phyloP scores from a whole-genome alignment of 2,888 invertebrate genomes.

The Hofmannophila pseudospretella region DNA sequence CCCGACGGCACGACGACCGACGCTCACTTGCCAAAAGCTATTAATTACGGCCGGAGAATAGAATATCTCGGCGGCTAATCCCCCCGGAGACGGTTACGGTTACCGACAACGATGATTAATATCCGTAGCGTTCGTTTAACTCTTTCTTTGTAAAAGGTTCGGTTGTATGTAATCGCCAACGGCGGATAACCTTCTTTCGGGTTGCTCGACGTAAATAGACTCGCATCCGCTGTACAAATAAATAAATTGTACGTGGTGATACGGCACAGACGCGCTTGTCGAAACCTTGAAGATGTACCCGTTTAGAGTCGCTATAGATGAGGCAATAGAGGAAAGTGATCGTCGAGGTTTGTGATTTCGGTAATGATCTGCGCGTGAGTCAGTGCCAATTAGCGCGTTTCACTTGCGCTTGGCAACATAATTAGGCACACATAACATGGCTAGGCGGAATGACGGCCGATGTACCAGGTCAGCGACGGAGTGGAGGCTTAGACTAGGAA shows the following conservation, averaged over 20 bases:
- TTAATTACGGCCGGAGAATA: conserved; percentile 72
- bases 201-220: conserved; percentile 56
- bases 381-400: conserved; percentile 40
- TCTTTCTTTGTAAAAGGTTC: conserved; percentile 57
- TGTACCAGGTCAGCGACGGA: too few relatives aligned
- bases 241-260: conserved; percentile 51
- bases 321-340: conserved; percentile 46
- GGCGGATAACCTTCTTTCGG: conserved; percentile 63
- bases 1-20: conserved; percentile 35
- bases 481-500: too few relatives aligned
- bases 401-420: conserved; percentile 36
- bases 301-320: conserved; percentile 31
- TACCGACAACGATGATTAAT: conserved; percentile 74
- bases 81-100: conserved; percentile 69
- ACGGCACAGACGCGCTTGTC: conserved; percentile 44
- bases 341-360: conserved; percentile 25
- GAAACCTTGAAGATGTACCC: conserved; percentile 42
- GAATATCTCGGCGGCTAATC: conserved; percentile 72
- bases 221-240: conserved; percentile 55
- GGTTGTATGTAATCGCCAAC: conserved; percentile 52
- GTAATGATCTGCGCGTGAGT: conserved; percentile 22
- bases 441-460: too few relatives aligned
- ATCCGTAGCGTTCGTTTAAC: conserved; percentile 63
- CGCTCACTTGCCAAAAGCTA: conserved; percentile 75
- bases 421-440: conserved; percentile 25